Base-by-base conservation (phyloP, 1,140 invertebrate genomes). In the Calliphora vicina region DNA sequence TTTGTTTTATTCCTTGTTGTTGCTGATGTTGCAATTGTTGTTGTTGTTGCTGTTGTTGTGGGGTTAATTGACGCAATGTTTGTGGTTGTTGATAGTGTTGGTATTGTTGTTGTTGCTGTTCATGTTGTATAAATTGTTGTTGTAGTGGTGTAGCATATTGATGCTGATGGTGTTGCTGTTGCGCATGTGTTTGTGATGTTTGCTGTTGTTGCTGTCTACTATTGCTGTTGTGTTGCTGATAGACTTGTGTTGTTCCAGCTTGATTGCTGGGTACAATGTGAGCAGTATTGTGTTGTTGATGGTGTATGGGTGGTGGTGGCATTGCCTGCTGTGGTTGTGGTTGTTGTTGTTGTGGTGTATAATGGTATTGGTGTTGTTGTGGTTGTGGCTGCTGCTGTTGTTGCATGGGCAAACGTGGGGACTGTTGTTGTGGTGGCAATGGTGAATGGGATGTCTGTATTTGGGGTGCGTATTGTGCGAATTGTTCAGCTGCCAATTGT, bases 401-500 rank as follows among this genome's bases (percentile, higher is more conserved):
- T 72, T 86, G 83, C 27, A 50, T 50, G 72, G 57, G 13, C 43
- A 73, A 50, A 29, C 71, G 81, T 29, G 45, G 81, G 81, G 35
- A 74, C 35, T 26, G 12, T 23, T 78, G 50, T 20, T 43, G 73
- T 73, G 81, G 84, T 43, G 43, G 71, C 29, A 81, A 82, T 13
- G 81, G 84, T 85, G 85, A 2, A 74, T 85, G 4, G 85, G 86
- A 2, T 87, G 87, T 86, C 84, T 87, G 85, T 84, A 86, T 86
- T 88, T 86, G 88, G 84, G 89, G 89, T 86, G 89, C 87, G 89
- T 91, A 91, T 87, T 91, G 90, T 86, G 89, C 90, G 67, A 91
- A 89, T 87, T 91, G 90, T 89, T 91, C 90, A 85, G 90, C 90
- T 84, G 90, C 90, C 87, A 91, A 87, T 88, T 90, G 88, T 86